Evolutionary conservation across 2,113 vertebrate genomes (phyloP).

Genomic region (Chitala chitala): DNA sequence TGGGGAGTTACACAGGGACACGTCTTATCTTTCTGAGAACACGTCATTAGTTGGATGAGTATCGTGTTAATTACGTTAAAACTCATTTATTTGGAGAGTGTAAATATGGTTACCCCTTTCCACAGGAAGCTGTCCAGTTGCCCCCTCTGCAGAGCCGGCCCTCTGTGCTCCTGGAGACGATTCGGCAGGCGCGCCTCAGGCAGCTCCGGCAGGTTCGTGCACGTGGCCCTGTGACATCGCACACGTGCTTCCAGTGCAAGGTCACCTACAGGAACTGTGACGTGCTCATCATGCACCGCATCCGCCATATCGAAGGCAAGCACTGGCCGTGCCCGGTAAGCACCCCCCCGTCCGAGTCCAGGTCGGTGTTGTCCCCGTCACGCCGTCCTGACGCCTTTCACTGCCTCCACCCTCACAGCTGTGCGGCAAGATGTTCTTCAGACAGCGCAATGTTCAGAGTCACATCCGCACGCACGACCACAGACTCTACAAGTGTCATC

Average conservation of each 20-base stretch:
- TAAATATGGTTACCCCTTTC: not conserved
- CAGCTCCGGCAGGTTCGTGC: constrained; percentile 52
- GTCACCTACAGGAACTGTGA: constrained; percentile 63
- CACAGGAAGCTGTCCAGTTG: constrained; percentile 44
- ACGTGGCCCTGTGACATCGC: constrained; percentile 49
- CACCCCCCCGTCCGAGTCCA: not conserved
- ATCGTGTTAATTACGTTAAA: no score
- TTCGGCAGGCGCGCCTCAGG: constrained; percentile 51
- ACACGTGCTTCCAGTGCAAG: constrained; percentile 60
- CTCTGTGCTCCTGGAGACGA: constrained; percentile 47
- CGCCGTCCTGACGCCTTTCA: not conserved
- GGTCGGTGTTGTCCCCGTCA: not conserved
- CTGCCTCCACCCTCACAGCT: no score
- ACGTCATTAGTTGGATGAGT: no score
- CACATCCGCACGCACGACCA: constrained; percentile 69
- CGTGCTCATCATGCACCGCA: constrained; percentile 64
- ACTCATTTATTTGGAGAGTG: no score
- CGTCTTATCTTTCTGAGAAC: no score
- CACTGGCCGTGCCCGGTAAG: constrained; percentile 72
- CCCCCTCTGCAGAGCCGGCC: constrained; percentile 40
- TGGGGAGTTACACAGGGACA: no score
- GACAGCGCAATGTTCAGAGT: constrained; percentile 64
- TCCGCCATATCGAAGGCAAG: constrained; percentile 68
- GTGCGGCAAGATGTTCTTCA: constrained; percentile 72
- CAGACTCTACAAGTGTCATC: constrained; percentile 68